Evolutionary conservation across 2,888 invertebrate genomes (phyloP).

Genomic region (Aethes cnicana): DNA sequence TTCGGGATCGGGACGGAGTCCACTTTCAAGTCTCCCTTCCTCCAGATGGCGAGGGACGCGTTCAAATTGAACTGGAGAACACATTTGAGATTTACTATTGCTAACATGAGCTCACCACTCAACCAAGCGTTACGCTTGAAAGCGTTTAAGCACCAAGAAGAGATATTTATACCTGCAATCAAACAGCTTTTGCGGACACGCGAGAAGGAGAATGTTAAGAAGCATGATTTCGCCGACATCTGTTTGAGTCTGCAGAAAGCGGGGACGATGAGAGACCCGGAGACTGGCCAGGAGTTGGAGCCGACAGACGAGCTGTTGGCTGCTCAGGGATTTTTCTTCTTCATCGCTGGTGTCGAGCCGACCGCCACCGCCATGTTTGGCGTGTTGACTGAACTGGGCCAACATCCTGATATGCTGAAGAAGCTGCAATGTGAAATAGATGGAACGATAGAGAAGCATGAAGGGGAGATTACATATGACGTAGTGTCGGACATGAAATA

Average conservation of each 20-base stretch:
- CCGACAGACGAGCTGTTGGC: slow-evolving; percentile 57
- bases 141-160: slow-evolving; percentile 48
- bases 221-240: slow-evolving; percentile 58
- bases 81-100: slow-evolving; percentile 44
- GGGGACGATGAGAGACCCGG: slow-evolving; percentile 47
- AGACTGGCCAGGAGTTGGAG: slow-evolving; percentile 48
- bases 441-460: slow-evolving; percentile 40
- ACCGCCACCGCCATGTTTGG: slow-evolving; percentile 53
- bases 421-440: slow-evolving; percentile 58
- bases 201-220: slow-evolving; percentile 45
- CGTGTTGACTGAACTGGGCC: slow-evolving; percentile 54
- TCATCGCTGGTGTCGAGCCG: slow-evolving; percentile 63
- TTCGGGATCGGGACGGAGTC: slow-evolving; percentile 60
- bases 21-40: slow-evolving; percentile 58
- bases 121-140: slow-evolving; percentile 44
- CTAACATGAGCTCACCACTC: slow-evolving; percentile 35
- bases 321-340: slow-evolving; percentile 64
- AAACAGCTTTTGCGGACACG: slow-evolving; percentile 52
- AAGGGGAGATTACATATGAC: slow-evolving; percentile 50
- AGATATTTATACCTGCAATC: slow-evolving; percentile 55
- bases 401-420: slow-evolving; percentile 51
- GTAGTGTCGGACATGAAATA: slow-evolving; percentile 51
- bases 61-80: slow-evolving; percentile 35
- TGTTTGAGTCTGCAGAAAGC: slow-evolving; percentile 55
- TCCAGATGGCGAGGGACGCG: slow-evolving; percentile 41